These are phyloP conservation scores for Ctenomys sociabilis DNA, from an alignment of 2,113 vertebrate genomes.

Conservation along the genomic window DNA sequence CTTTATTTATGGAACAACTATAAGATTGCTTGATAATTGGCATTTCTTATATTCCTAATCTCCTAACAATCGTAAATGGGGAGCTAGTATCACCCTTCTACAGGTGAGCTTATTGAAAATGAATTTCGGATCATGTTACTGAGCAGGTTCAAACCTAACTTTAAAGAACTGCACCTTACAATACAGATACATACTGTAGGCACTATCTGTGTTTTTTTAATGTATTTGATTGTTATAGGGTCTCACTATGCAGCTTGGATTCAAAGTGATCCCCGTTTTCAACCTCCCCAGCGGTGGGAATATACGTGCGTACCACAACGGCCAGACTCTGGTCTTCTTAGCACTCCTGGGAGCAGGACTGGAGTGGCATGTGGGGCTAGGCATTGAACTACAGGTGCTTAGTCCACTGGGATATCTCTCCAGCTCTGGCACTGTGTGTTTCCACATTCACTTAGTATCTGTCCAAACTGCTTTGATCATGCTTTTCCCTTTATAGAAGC, in stretches of 20 bases:
- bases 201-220: too few relatives aligned
- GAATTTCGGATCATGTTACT: neutral
- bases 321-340: too few relatives aligned
- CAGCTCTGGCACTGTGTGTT: neutral
- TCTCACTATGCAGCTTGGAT: too few relatives aligned
- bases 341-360: too few relatives aligned
- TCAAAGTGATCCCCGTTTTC: too few relatives aligned
- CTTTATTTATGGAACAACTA: conserved; percentile 13
- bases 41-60: neutral
- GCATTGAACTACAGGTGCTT: too few relatives aligned
- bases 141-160: neutral
- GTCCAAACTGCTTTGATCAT: neutral
- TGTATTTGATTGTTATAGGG: too few relatives aligned
- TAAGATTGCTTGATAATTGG: neutral
- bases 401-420: too few relatives aligned
- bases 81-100: neutral
- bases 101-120: neutral
- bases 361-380: too few relatives aligned
- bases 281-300: too few relatives aligned
- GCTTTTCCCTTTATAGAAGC: neutral
- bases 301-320: too few relatives aligned
- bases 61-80: neutral
- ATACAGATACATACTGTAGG: neutral
- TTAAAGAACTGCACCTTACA: neutral
- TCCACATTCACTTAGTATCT: neutral